Conservation (phyloP, 2,888 invertebrate genomes). For the Toxonevra muliebris region DNA sequence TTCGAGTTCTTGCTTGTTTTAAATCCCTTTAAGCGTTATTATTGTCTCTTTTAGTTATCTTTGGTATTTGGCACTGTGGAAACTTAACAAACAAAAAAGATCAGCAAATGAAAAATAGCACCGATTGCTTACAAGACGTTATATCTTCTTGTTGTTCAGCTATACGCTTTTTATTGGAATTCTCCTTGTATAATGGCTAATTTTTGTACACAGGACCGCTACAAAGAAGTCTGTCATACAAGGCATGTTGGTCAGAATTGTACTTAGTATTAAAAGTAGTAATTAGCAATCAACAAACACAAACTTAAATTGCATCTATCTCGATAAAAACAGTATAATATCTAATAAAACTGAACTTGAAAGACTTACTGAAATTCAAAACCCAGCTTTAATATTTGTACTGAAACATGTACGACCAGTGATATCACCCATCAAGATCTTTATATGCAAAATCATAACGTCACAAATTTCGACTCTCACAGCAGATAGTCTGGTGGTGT, state of each 20-base stretch:
- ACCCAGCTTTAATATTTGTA: constrained; percentile 15
- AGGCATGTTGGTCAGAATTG: too few relatives aligned
- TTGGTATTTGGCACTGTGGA: not conserved
- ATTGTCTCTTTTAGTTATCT: not conserved
- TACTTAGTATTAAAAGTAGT: not conserved
- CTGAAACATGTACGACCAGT: constrained; percentile 4
- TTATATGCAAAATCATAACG: not conserved
- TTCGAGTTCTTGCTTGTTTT: constrained; percentile 39
- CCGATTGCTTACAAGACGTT: constrained; percentile 48
- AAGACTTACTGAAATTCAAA: constrained; percentile 7
- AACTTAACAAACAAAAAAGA: constrained; percentile 42
- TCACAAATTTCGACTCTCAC: constrained; percentile 7
- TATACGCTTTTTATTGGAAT: too few relatives aligned
- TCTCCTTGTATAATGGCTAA: too few relatives aligned
- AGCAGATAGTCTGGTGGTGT: constrained; percentile 13
- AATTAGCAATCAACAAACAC: constrained; percentile 12
- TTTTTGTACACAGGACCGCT: too few relatives aligned
- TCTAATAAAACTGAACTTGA: constrained; percentile 14
- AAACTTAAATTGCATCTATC: constrained; percentile 1
- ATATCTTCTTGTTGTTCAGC: constrained; percentile 13
- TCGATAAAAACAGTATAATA: constrained; percentile 12
- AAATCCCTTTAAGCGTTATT: constrained; percentile 15
- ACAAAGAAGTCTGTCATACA: too few relatives aligned
- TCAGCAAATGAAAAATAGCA: constrained; percentile 51
- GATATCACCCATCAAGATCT: constrained; percentile 7